Conservation (phyloP, 2,797 vertebrate genomes). For the Spondyliosoma cantharus region DNA sequence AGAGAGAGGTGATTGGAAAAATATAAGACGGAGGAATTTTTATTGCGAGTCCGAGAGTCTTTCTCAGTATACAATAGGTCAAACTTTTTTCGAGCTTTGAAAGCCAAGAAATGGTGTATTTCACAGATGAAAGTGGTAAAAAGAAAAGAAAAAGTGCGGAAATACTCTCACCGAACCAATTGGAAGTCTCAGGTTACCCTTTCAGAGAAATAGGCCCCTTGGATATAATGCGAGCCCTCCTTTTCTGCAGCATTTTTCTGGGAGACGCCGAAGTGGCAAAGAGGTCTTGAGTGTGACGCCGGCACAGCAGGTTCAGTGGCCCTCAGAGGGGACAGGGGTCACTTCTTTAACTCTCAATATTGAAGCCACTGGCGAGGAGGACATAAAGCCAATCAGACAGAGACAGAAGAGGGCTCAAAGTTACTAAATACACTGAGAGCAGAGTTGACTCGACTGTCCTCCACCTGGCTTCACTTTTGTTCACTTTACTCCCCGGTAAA, state of each 20-base stretch:
- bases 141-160: slow-evolving; percentile 6
- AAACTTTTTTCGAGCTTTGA: slow-evolving; percentile 21
- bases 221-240: slow-evolving; percentile 69
- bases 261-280: slow-evolving; percentile 50
- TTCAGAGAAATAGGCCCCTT: slow-evolving; percentile 57
- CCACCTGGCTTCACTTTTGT: slow-evolving; percentile 74
- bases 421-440: slow-evolving; percentile 20
- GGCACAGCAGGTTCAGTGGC: slow-evolving; percentile 43
- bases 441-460: slow-evolving; percentile 31
- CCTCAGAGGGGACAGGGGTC: slow-evolving; percentile 31
- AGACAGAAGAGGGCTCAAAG: not conserved
- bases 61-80: slow-evolving; percentile 28
- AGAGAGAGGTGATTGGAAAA: slow-evolving; percentile 75
- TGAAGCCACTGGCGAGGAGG: slow-evolving; percentile 10
- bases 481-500: slow-evolving; percentile 63
- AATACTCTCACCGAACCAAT: slow-evolving; percentile 51
- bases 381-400: slow-evolving; percentile 9
- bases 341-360: slow-evolving; percentile 9
- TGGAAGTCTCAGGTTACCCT: slow-evolving; percentile 77
- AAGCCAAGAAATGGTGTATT: slow-evolving; percentile 56
- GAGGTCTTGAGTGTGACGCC: slow-evolving; percentile 56
- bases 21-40: slow-evolving; percentile 48
- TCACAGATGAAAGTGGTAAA: slow-evolving; percentile 45
- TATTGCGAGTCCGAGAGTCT: slow-evolving; percentile 58
- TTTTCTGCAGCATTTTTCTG: slow-evolving; percentile 65